Conservation (phyloP, 2,888 invertebrate species). For the Spicauda simplicius region DNA sequence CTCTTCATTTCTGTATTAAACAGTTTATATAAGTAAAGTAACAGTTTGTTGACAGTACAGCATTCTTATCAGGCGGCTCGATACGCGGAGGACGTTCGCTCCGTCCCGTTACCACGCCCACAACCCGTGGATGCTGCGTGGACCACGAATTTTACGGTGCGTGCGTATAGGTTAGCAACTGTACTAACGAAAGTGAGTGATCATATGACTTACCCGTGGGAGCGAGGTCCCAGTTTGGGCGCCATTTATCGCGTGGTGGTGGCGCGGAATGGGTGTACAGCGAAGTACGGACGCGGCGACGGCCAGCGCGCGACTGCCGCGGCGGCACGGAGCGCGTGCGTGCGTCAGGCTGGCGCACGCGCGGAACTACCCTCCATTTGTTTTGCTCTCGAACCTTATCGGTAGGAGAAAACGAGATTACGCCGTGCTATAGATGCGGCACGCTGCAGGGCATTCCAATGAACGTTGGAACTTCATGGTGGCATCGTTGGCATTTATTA, state of each 20-base stretch:
- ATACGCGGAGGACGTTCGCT: constrained; percentile 56
- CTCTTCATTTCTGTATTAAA: constrained; percentile 53
- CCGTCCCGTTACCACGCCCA: constrained; percentile 76
- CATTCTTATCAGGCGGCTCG: constrained; percentile 75
- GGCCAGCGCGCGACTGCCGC: constrained; percentile 74
- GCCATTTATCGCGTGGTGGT: constrained; percentile 78
- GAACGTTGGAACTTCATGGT: constrained; percentile 58
- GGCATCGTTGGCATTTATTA: constrained; percentile 62
- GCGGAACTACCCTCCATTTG: constrained; percentile 67
- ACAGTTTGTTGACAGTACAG: constrained; percentile 80
- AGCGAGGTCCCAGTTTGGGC: constrained; percentile 73
- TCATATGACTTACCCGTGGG: constrained; percentile 73
- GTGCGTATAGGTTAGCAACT: constrained; percentile 15
- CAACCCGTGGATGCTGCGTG: constrained; percentile 64
- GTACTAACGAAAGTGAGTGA: constrained; percentile 44
- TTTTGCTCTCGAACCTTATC: constrained; percentile 68
- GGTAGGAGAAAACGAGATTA: constrained; percentile 72
- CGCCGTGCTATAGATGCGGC: constrained; percentile 65
- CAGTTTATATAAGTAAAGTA: constrained; percentile 60
- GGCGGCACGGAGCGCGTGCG: constrained; percentile 60
- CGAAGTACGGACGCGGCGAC: constrained; percentile 61
- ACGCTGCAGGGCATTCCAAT: constrained; percentile 66
- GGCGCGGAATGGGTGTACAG: constrained; percentile 52
- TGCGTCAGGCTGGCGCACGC: constrained; percentile 69
- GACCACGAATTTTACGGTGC: constrained; percentile 48